Evolutionary conservation across 2,797 vertebrate species (phyloP), one percentile per base, ranked within the genome.

Genomic region (Erethizon dorsatum): DNA sequence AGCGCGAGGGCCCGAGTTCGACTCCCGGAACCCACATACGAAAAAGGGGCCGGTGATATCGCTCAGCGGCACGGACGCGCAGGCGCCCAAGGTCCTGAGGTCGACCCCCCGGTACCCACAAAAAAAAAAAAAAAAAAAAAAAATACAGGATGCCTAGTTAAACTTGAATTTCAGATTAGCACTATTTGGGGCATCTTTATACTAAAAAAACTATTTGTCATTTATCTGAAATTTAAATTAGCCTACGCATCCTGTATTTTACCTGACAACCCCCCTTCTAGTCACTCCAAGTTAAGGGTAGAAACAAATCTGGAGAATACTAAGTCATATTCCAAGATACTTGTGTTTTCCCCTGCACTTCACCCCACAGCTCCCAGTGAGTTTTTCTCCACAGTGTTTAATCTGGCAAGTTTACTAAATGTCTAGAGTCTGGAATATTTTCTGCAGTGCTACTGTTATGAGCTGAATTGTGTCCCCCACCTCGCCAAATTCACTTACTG

Each of bases 201-300:
- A 63, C 28, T 91, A 91, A 89, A 91, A 94, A 52, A 65, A 47
- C 71, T 77, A 59, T 59, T 77, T 41, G 20, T 79, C 59, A 71
- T 87, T 96, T 28, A 69, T 82, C 28, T 87, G 47, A 91, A 94
- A 89, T 95, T 78, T 52, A 67, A 18, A 85, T 83, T 91, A 85
- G 93, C 90, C 56, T 69, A 56, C 41, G 20, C 8, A 6, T 69
- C 84, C 33, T 79, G 11, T 71, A 20, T 80, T 88, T 69, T 83
- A 78, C 52, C 12, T 89, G n/a, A 71, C 54, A 89, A 65, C 33
- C 1, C 17, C 41, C 15, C 33, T 91, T 95, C 50, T 73, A 77
- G 26, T 31, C 45, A 56, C 26, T 65, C 3, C 45, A 88, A 91
- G 88, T 87, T 77, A 89, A 87, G 17, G 15, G 9, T 89, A 8